Evolutionary conservation across 2,113 vertebrate species (phyloP), one percentile per base, ranked within the genome.

Genomic region (Sylvia atricapilla): DNA sequence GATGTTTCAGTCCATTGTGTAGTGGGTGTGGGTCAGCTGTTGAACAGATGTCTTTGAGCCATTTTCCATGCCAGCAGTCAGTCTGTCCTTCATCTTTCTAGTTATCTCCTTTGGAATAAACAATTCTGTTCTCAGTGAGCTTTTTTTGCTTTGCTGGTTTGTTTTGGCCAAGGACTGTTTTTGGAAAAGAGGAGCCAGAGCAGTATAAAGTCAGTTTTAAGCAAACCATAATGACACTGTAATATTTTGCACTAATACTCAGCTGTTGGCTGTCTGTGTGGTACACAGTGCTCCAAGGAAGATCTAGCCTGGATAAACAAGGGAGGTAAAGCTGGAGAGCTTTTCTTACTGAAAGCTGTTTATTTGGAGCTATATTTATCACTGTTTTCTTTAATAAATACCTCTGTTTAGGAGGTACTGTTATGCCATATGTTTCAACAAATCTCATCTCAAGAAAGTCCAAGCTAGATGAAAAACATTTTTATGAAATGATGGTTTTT

Each of bases 321-420:
- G 66, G 30, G 74, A 59, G n/a, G 37, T 90, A 43, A 80, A 69
- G 24, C 25, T 91, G 80, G 13, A 62, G 3, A 24, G 18, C 33
- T 75, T 84, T 70, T 66, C 70, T 68, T 22, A 9, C 17, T 77
- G 52, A 58, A 81, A 78, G 35, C 69, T 95, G 39, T 89, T 94
- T 89, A 33, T 94, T 93, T 91, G 46, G 18, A 50, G 56, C 52
- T 78, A 43, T 95, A 62, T 89, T 89, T 93, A 44, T 87, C 67
- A 78, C 27, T 13, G 5, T 66, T 91, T 95, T 91, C 87, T 89
- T 89, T 84, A 87, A 75, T 81, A 87, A 90, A 80, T 87, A 63
- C 30, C 13, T 84, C 81, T 95, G 62, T 87, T 95, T 84, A 82
- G 81, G 56, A 91, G 81, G 69, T 87, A 41, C 60, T 91, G 60